Evolutionary conservation across 2,797 vertebrate species (phyloP).

Genomic region (Falco concolor): DNA sequence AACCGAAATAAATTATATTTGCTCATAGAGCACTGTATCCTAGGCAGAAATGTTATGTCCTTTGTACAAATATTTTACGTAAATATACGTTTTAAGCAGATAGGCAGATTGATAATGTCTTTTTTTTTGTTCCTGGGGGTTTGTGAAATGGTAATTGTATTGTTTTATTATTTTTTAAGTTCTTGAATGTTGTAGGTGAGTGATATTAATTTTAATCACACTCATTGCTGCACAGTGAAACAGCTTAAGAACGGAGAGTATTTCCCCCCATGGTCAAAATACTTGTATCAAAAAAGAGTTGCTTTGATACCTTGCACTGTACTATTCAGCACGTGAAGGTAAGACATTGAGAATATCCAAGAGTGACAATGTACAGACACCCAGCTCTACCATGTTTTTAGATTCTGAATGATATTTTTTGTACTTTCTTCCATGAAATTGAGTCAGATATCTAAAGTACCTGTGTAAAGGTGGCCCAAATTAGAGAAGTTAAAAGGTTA

Average conservation of each 20-base stretch:
- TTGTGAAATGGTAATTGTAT: neutral
- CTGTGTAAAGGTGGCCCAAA: neutral
- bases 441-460: neutral
- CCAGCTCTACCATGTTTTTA: neutral
- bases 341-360: neutral
- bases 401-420: neutral
- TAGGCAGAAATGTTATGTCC: neutral
- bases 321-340: neutral
- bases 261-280: neutral
- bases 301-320: neutral
- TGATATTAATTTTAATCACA: neutral
- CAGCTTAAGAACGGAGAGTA: neutral
- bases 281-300: neutral
- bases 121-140: neutral
- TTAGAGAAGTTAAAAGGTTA: neutral
- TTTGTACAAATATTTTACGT: slow-evolving; percentile 17
- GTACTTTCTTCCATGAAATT: neutral
- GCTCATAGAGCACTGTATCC: neutral
- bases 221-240: neutral
- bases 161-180: neutral
- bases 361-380: neutral
- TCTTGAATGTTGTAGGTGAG: neutral
- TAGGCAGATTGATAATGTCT: neutral
- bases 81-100: neutral
- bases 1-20: slow-evolving; percentile 13